Evolutionary conservation across 2,888 invertebrate genomes (phyloP), one percentile per base, ranked within the genome.

Genomic region (Pomacea canaliculata): DNA sequence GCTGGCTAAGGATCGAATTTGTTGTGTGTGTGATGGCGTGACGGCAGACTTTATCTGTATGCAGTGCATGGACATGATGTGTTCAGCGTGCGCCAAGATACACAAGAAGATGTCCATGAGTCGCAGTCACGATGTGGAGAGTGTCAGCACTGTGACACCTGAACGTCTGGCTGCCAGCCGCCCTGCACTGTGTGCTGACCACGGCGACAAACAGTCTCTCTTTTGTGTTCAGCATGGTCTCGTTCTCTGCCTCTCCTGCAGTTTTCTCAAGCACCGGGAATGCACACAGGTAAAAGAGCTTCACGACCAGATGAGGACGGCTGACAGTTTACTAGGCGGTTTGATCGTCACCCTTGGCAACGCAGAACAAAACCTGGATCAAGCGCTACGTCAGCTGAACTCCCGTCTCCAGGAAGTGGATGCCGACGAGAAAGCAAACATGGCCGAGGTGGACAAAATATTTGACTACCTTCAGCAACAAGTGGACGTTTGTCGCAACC

Each of bases 281-380:
- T 48, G 16, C 5, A n/a, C 66, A 19, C 18, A 27, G 27, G 76
- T 72, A 19, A 77, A 77, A 63, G 63, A 63, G 16, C 13, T 63
- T 56, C 10, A 56, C 51, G 16, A 56, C 51, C 12, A 56, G 16
- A 56, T 56, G 10, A 56, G 16, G 8, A 2, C 51, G 1, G 51
- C 51, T 56, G 51, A 56, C 10, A 10, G 16, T 13, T 56, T 8
- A 56, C 10, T 56, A 2, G 16, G 16, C 10, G 10, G 2, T 56
- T 13, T 56, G 51, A 56, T 56, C 2, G 51, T 2, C 51, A 56
- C 2, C 16, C 51, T 56, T 7, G 12, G 10, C 16, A 56, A 56
- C 2, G 10, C 51, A 10, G 51, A 56, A 16, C 51, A 16, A 16
- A 16, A 56, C 0, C 51, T 56, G 51, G 51, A 56, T 1, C 2